Evolutionary conservation across 2,797 vertebrate genomes (phyloP), one percentile per base, ranked within the genome.

Genomic region (Eulemur rubriventer): DNA sequence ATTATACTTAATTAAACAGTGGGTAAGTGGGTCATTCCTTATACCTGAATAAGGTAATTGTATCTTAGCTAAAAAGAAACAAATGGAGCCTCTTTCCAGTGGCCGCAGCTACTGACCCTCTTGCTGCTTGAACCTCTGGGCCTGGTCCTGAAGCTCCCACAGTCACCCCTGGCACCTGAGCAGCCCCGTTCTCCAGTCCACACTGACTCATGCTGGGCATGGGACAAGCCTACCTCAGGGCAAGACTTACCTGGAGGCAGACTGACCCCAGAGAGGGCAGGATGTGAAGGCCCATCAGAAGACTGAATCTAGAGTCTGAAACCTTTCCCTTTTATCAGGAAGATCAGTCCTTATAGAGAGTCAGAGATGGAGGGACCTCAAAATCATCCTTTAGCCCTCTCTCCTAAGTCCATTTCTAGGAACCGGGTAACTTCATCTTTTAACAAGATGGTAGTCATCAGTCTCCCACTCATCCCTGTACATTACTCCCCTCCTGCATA

Each of bases 31-130:
- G 9, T 93, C 69, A 43, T 86, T 89, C 43, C 75, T 95, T 94
- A 46, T 26, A 3, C 22, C 30, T 63, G 26, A 94, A 90, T 18
- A 91, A 89, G 76, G 38, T 41, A 86, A 5, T 70, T 67, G 18
- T 59, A 24, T 59, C 48, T 91, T 82, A 75, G 41, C 69, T 81
- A 38, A 78, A 91, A 87, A 65, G 46, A 93, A 94, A 92, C 38
- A 82, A 9, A 46, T 55, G 28, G 20, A n/a, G 18, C 48, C 72
- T 89, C 9, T 82, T 26, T 89, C n/a, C 6, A 18, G 43, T 63
- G n/a, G 38, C 80, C 72, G 6, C 16, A 82, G 82, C 59, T 92
- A 2, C 33, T 43, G 72, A 78, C 30, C 55, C 24, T 70, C 55
- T 69, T 82, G 55, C 73, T 70, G 30, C 46, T 76, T 75, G 63